Percentiles rank a stretch among this genome's conserved stretches.
phyloP scores from a whole-genome alignment of 2,797 vertebrate genomes.

The Geotrypetes seraphini region DNA sequence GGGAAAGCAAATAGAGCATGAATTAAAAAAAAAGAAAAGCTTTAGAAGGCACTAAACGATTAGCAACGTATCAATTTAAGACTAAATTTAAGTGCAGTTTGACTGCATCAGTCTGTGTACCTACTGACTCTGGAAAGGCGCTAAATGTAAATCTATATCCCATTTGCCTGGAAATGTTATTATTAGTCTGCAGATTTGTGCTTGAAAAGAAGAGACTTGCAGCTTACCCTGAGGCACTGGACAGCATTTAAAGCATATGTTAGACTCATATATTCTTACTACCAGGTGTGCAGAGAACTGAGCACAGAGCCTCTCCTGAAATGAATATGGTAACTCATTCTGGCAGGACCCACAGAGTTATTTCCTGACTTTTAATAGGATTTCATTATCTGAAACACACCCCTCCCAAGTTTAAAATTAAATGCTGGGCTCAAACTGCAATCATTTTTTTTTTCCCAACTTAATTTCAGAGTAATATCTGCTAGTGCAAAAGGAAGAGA shows the following conservation, averaged over 20 bases:
- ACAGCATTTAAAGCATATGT: constrained; percentile 47
- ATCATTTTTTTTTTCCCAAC: constrained; percentile 53
- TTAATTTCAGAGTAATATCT: constrained; percentile 58
- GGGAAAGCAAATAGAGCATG: constrained; percentile 55
- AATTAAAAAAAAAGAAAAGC: constrained; percentile 58
- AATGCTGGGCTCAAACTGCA: constrained; percentile 49
- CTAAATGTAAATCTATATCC: constrained; percentile 29
- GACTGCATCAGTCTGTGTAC: constrained; percentile 12
- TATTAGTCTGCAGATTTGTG: constrained; percentile 13
- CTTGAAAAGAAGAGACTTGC: constrained; percentile 33
- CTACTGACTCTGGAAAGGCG: constrained; percentile 18
- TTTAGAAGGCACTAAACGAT: constrained; percentile 55
- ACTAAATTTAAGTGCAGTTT: constrained; percentile 30
- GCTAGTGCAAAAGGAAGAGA: constrained; percentile 55
- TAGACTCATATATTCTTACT: constrained; percentile 44
- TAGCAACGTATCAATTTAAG: constrained; percentile 50
- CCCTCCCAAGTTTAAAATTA: constrained; percentile 27
- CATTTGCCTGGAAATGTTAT: constrained; percentile 49
- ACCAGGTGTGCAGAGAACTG: constrained; percentile 45
- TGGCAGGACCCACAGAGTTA: constrained; percentile 38
- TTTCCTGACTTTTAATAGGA: constrained; percentile 44
- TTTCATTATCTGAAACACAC: constrained; percentile 42
- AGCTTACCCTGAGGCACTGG: constrained; percentile 45
- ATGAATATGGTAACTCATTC: constrained; percentile 37
- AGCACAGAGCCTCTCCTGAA: constrained; percentile 34